Conservation (phyloP, 2,113 vertebrate species). For the Scomber japonicus region DNA sequence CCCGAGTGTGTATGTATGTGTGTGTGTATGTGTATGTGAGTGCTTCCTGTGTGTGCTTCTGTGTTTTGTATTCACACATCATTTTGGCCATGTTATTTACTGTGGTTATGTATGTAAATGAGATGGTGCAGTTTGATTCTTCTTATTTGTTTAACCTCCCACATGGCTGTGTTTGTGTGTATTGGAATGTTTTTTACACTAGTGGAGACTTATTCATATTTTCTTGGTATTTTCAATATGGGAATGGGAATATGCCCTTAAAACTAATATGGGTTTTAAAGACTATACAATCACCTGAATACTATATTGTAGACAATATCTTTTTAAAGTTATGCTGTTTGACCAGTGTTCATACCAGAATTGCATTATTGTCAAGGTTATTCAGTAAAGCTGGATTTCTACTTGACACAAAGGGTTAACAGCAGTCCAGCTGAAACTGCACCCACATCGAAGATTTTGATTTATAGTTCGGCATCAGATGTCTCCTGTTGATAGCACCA, state of each 20-base stretch:
- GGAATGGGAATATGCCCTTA: too few relatives aligned
- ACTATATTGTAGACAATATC: too few relatives aligned
- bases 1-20: constrained; percentile 14
- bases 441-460: neutral
- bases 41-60: constrained; percentile 14
- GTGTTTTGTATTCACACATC: constrained; percentile 13
- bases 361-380: too few relatives aligned
- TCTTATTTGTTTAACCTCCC: neutral
- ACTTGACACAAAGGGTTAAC: too few relatives aligned
- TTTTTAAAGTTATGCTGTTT: too few relatives aligned
- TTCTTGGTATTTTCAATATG: neutral
- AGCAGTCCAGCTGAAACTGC: neutral
- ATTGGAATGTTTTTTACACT: neutral
- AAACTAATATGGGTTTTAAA: neutral
- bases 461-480: neutral
- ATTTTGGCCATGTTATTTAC: constrained; percentile 30
- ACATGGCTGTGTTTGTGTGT: neutral
- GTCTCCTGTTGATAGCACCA: neutral
- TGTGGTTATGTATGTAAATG: constrained; percentile 44
- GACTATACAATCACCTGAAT: too few relatives aligned
- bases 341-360: too few relatives aligned
- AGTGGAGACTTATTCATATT: neutral
- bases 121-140: constrained; percentile 18
- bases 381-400: too few relatives aligned
- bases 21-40: constrained; percentile 4